Evolutionary conservation across 2,888 invertebrate genomes (phyloP).

Genomic region (Hirtodrosophila duncani): DNA sequence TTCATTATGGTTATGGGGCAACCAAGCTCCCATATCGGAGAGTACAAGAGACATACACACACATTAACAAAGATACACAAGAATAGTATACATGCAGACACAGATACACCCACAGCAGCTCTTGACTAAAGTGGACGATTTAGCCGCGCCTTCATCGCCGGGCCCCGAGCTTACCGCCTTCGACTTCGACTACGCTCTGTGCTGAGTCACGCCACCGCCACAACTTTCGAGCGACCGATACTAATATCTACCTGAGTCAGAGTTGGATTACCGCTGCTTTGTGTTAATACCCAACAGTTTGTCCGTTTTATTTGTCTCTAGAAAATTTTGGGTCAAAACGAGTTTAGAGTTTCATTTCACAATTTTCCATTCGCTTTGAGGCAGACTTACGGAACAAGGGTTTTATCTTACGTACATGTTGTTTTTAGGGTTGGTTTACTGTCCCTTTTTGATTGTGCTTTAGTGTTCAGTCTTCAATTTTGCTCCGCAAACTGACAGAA

Average conservation of each 20-base stretch:
- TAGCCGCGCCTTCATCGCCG: conserved; percentile 26
- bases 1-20: conserved; percentile 51
- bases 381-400: conserved; percentile 55
- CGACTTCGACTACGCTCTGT: too few relatives aligned
- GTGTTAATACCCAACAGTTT: conserved; percentile 48
- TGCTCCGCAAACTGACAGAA: too few relatives aligned
- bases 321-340: conserved; percentile 21
- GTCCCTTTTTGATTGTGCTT: conserved; percentile 13
- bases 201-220: conserved; percentile 43
- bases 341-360: background rate
- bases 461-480: too few relatives aligned
- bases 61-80: conserved; percentile 5
- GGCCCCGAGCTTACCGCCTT: too few relatives aligned
- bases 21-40: conserved; percentile 47
- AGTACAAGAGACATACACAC: conserved; percentile 6
- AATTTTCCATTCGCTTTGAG: conserved; percentile 8
- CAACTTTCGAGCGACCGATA: background rate
- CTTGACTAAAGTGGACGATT: conserved; percentile 43
- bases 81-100: conserved; percentile 25
- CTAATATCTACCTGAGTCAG: conserved; percentile 56
- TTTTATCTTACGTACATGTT: conserved; percentile 48
- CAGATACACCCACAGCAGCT: conserved; percentile 33
- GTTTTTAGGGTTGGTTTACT: conserved; percentile 54
- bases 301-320: conserved; percentile 39
- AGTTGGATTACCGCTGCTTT: conserved; percentile 40